Conservation (phyloP, 1,140 invertebrate genomes). For the Sesamia nonagrioides region DNA sequence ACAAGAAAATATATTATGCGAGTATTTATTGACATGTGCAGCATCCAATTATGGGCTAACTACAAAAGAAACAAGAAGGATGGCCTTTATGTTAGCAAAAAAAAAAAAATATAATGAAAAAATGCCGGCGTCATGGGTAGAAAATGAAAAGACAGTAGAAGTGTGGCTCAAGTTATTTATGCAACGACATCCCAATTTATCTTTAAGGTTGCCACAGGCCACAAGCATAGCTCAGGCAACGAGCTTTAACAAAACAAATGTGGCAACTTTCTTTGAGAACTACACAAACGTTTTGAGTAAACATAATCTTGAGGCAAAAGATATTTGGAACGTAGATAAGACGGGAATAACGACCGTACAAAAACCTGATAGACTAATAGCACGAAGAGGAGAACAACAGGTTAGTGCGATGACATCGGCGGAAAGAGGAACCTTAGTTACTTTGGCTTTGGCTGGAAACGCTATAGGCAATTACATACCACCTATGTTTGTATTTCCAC, state of each 20-base stretch:
- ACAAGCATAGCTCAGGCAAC: conserved; percentile 54
- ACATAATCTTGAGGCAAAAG: conserved; percentile 39
- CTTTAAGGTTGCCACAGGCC: conserved; percentile 51
- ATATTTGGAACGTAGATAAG: conserved; percentile 49
- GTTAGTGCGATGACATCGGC: conserved; percentile 42
- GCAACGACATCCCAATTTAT: conserved; percentile 50
- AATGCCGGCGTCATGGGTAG: conserved; percentile 49
- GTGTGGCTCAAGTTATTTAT: conserved; percentile 51
- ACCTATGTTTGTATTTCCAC: conserved; percentile 48
- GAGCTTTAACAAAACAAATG: conserved; percentile 14
- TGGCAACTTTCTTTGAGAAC: neutral
- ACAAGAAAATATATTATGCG: conserved; percentile 44
- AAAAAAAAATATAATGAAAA: conserved; percentile 57
- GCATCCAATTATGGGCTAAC: conserved; percentile 35
- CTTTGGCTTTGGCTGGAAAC: conserved; percentile 40
- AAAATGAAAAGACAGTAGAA: conserved; percentile 54
- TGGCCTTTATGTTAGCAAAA: conserved; percentile 41
- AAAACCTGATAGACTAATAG: conserved; percentile 36
- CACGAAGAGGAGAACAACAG: conserved; percentile 30
- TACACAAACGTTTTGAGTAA: conserved; percentile 24
- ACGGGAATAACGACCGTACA: conserved; percentile 37
- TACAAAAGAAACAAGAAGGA: conserved; percentile 52
- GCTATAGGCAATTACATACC: conserved; percentile 42
- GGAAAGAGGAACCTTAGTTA: conserved; percentile 45
- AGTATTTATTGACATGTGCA: conserved; percentile 37